A percentile compares a stretch with the other conserved stretches of the same genome.
phyloP scores from a whole-genome alignment of 2,888 invertebrate species.

The Nasonia oneida region DNA sequence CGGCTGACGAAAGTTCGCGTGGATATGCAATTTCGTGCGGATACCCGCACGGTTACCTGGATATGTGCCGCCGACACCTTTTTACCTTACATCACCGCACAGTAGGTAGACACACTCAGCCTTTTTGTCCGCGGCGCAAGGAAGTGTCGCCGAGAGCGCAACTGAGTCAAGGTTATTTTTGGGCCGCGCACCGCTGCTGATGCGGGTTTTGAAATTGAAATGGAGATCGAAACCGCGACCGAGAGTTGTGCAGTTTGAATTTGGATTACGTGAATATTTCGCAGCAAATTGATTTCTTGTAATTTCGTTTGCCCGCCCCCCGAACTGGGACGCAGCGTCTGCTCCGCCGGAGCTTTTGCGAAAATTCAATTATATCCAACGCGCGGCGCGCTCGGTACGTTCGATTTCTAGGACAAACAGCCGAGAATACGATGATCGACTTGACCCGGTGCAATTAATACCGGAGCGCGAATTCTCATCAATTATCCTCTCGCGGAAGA shows the following conservation, averaged over 20 bases:
- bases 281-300: not conserved
- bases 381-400: not conserved
- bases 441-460: not conserved
- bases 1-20: not conserved
- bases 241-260: not conserved
- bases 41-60: not conserved
- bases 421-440: not conserved
- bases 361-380: not conserved
- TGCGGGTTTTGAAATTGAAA: constrained; percentile 22
- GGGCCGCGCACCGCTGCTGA: not conserved
- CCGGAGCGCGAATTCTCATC: not conserved
- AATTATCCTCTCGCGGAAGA: not conserved
- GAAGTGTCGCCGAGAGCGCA: constrained; percentile 13
- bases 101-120: too few species aligned
- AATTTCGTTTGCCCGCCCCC: not conserved
- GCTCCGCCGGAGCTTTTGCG: not conserved
- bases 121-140: not conserved
- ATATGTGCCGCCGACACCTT: not conserved
- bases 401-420: not conserved
- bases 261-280: not conserved
- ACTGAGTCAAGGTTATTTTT: constrained; percentile 51
- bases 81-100: not conserved
- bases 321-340: not conserved
- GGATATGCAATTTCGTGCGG: too few species aligned
- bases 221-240: not conserved